Conservation (phyloP, 2,797 vertebrate genomes). For the Siniperca obscura region DNA sequence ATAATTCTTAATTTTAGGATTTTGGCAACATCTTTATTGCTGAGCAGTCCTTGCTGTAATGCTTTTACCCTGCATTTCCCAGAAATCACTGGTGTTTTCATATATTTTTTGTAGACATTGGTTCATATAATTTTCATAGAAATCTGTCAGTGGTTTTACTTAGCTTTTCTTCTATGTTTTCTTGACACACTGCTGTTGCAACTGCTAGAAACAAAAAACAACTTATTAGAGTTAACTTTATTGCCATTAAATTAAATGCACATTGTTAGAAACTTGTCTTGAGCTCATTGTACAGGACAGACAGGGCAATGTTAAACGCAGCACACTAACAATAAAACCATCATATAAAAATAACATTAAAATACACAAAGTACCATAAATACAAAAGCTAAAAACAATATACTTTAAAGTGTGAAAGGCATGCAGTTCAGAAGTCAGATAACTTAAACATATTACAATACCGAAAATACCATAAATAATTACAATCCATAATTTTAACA, state of each 20-base stretch:
- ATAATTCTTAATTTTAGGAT: slow-evolving; percentile 1
- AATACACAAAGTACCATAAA: no score
- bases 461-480: not conserved
- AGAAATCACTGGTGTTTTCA: not conserved
- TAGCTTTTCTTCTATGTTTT: not conserved
- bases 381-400: not conserved
- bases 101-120: not conserved
- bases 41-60: not conserved
- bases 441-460: not conserved
- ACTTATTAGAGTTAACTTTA: no score
- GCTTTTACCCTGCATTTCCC: not conserved
- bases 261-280: not conserved
- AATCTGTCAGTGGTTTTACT: not conserved
- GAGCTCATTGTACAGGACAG: not conserved
- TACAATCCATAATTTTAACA: not conserved
- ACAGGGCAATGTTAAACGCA: not conserved
- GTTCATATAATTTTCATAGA: not conserved
- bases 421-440: not conserved
- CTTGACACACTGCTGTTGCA: not conserved
- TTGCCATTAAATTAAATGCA: no score
- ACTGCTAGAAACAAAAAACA: not conserved
- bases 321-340: not conserved
- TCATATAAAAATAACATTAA: no score
- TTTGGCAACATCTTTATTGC: not conserved
- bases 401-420: no score